These are phyloP conservation scores for Trogon melanurus DNA, from an alignment of 2,113 vertebrate species.

Conservation along the genomic window DNA sequence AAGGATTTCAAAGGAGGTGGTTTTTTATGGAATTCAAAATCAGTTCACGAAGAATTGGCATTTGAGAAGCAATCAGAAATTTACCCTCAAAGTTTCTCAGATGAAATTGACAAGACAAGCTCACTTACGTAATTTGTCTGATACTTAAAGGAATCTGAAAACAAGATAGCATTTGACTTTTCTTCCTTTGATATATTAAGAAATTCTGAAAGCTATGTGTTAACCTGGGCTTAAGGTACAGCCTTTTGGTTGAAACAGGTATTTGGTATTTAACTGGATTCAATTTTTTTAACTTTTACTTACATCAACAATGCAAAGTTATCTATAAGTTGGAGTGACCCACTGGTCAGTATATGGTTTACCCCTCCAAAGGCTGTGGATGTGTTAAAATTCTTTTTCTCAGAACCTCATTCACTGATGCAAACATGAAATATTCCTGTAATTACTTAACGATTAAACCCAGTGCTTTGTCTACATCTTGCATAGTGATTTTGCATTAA, in stretches of 20 bases:
- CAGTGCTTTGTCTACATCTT: not conserved
- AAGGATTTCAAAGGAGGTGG: not conserved
- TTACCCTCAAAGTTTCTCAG: not conserved
- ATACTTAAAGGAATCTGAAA: not conserved
- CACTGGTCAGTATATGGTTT: not conserved
- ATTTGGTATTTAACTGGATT: not conserved
- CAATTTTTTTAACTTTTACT: not conserved
- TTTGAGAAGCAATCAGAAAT: not conserved
- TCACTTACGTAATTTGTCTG: not conserved
- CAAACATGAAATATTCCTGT: not conserved
- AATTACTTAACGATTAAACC: not conserved
- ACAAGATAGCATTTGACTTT: not conserved
- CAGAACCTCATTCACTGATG: not conserved
- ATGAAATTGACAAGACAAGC: not conserved
- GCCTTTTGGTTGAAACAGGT: not conserved
- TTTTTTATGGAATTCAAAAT: not conserved
- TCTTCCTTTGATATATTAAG: not conserved
- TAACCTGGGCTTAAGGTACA: not conserved
- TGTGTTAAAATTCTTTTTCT: not conserved
- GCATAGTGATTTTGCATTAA: not conserved
- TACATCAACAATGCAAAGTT: not conserved
- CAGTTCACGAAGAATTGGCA: not conserved
- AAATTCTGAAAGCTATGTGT: not conserved
- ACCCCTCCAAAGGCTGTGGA: not conserved
- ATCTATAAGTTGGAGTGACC: not conserved